Conservation (phyloP, 2,113 vertebrate species). For the Tachuris rubrigastra region DNA sequence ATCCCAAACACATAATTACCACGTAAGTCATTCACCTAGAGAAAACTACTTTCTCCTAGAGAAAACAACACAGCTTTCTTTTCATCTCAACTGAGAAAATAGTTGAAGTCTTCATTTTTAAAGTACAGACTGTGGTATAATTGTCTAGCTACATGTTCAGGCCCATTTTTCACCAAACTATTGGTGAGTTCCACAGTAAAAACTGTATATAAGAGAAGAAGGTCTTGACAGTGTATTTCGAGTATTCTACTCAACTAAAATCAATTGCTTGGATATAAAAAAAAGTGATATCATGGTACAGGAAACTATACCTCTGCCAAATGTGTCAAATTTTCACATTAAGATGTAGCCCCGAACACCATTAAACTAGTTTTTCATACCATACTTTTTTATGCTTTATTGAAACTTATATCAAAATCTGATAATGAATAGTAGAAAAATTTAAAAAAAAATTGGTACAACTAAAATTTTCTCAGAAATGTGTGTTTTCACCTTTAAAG, state of each 20-base stretch:
- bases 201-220: background rate
- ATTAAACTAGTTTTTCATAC: background rate
- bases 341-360: background rate
- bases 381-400: background rate
- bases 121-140: background rate
- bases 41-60: background rate
- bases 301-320: background rate
- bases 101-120: background rate
- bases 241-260: background rate
- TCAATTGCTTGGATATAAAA: background rate
- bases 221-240: background rate
- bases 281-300: fast-evolving
- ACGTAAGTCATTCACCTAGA: background rate
- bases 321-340: background rate
- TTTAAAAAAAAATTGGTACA: background rate
- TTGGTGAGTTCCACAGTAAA: background rate
- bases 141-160: background rate
- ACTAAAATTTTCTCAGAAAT: background rate
- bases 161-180: background rate
- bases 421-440: background rate
- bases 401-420: background rate
- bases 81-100: background rate
- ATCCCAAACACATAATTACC: background rate
- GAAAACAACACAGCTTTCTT: background rate
- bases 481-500: background rate